These are phyloP conservation scores for Flexamia atlantica DNA, from an alignment of 2,888 invertebrate genomes.

Conservation along the genomic window DNA sequence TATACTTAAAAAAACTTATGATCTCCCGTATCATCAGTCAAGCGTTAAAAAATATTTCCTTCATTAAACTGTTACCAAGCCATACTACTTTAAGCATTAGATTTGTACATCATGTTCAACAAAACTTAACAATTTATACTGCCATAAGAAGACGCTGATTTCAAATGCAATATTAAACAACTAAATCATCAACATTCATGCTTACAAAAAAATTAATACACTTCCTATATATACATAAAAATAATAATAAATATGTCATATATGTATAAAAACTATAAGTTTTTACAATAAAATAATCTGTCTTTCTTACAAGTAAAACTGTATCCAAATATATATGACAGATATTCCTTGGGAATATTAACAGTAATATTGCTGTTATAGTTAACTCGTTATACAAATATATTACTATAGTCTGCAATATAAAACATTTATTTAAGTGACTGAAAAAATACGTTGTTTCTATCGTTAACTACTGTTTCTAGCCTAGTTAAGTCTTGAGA, in stretches of 20 bases:
- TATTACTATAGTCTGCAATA: constrained; percentile 51
- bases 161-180: constrained; percentile 49
- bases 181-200: constrained; percentile 24
- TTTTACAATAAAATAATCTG: constrained; percentile 56
- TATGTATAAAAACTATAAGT: constrained; percentile 21
- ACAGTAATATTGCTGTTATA: constrained; percentile 55
- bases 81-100: constrained; percentile 1
- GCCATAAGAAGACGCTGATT: constrained; percentile 15
- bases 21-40: background rate
- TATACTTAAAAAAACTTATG: background rate
- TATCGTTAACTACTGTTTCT: constrained; percentile 47
- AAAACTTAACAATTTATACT: constrained; percentile 54
- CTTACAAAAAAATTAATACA: constrained; percentile 24
- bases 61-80: background rate
- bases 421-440: constrained; percentile 50
- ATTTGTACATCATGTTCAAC: constrained; percentile 44
- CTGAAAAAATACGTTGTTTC: constrained; percentile 55
- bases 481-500: constrained; percentile 50
- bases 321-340: constrained; percentile 52
- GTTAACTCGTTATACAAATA: constrained; percentile 46
- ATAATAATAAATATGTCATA: constrained; percentile 35
- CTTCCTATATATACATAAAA: constrained; percentile 25
- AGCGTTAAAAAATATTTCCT: background rate
- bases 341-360: constrained; percentile 54
- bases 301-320: constrained; percentile 50